Evolutionary conservation across 37 sponge, comb jelly and placozoan species (phyloP).

Genomic region (Tethya wilhelma): DNA sequence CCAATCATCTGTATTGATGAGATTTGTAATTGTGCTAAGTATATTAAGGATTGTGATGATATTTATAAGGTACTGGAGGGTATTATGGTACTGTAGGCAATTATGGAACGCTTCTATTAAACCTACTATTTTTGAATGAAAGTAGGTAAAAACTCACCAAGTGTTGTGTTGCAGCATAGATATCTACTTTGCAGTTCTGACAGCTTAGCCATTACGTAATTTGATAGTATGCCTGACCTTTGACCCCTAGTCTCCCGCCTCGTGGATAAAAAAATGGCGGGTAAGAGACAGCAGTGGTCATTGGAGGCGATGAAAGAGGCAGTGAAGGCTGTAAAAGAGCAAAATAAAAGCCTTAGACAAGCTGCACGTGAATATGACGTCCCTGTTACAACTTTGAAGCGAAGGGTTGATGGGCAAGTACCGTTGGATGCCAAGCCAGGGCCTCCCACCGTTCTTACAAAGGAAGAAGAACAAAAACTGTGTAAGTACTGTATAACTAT

Average conservation of each 20-base stretch:
- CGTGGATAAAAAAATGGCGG: no score
- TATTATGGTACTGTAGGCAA: no score
- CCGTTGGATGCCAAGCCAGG: slow-evolving; percentile 7
- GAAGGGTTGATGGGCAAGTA: slow-evolving; percentile 28
- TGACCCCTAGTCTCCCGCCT: no score
- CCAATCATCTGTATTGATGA: background rate
- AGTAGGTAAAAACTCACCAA: no score
- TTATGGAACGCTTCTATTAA: no score
- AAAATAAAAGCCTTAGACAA: slow-evolving; percentile 6
- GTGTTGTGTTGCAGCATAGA: no score
- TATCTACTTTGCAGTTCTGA: no score
- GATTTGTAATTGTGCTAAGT: background rate
- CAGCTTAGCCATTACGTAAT: no score
- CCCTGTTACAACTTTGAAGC: slow-evolving; percentile 19
- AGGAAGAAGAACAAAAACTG: slow-evolving; percentile 24
- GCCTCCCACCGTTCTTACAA: slow-evolving; percentile 6
- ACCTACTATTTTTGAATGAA: no score
- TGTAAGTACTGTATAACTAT: slow-evolving; percentile 5
- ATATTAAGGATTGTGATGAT: background rate
- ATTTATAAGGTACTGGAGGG: no score
- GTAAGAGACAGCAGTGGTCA: slow-evolving; percentile 5
- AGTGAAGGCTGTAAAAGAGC: background rate
- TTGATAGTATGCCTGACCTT: no score
- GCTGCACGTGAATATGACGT: slow-evolving; percentile 16
- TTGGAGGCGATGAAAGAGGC: slow-evolving; percentile 9